phyloP scores from a whole-genome alignment of 2,888 invertebrate genomes.

The Drosophila aldrichi region DNA sequence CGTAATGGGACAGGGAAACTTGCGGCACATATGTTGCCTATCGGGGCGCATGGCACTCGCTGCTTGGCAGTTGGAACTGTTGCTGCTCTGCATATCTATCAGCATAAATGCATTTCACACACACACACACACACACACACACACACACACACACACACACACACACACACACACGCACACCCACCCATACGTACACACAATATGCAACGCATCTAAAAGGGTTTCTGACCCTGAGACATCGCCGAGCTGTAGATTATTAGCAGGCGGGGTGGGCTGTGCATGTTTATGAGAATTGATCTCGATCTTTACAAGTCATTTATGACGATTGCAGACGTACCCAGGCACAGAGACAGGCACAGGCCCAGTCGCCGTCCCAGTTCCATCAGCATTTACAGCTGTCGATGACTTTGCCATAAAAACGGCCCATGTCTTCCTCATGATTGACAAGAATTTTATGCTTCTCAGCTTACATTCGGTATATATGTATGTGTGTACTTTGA shows the following conservation, averaged over 20 bases:
- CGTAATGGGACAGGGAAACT: slow-evolving; percentile 10
- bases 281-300: slow-evolving; percentile 59
- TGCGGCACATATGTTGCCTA: slow-evolving; percentile 42
- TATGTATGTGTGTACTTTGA: neutral
- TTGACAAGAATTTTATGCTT: slow-evolving; percentile 42
- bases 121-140: slow-evolving; percentile 31
- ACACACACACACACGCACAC: slow-evolving; percentile 49
- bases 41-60: slow-evolving; percentile 39
- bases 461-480: neutral
- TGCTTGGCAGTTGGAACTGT: slow-evolving; percentile 38
- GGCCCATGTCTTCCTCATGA: slow-evolving; percentile 32
- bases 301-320: slow-evolving; percentile 43
- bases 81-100: slow-evolving; percentile 56
- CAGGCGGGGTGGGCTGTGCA: slow-evolving; percentile 34
- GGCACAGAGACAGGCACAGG: neutral
- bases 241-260: slow-evolving; percentile 35
- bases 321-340: slow-evolving; percentile 21
- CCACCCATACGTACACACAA: slow-evolving; percentile 34
- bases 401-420: slow-evolving; percentile 32
- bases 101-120: slow-evolving; percentile 68
- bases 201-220: slow-evolving; percentile 57
- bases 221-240: slow-evolving; percentile 76
- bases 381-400: slow-evolving; percentile 49
- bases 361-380: neutral
- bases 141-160: too few relatives aligned